Conservation (phyloP, 2,888 invertebrate genomes). For the Ochropleura leucogaster region DNA sequence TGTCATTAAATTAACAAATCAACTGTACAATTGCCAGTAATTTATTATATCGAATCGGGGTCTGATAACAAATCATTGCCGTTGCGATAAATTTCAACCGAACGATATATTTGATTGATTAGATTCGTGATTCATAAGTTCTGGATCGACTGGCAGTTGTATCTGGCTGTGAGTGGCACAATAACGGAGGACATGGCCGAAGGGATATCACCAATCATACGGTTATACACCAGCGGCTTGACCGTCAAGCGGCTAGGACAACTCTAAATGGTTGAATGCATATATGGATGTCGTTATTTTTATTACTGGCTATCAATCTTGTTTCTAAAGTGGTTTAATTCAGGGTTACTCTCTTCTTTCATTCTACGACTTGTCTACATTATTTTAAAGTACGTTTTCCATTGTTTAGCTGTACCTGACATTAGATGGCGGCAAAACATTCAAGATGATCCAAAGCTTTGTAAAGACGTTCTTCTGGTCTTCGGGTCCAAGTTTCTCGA, state of each 20-base stretch:
- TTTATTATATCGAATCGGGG: conserved; percentile 12
- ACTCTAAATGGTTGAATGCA: conserved; percentile 42
- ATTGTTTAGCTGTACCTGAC: conserved; percentile 93
- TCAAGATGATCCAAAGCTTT: conserved; percentile 92
- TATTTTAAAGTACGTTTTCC: background rate
- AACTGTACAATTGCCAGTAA: conserved; percentile 23
- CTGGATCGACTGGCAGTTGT: conserved; percentile 8
- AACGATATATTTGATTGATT: conserved; percentile 26
- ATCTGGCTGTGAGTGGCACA: conserved; percentile 30
- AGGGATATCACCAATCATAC: conserved; percentile 63
- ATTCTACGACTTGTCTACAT: background rate
- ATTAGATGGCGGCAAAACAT: conserved; percentile 93
- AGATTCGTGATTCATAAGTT: conserved; percentile 10
- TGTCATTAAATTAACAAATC: background rate
- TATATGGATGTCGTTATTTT: conserved; percentile 30
- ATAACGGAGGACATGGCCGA: conserved; percentile 41
- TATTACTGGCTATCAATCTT: conserved; percentile 24
- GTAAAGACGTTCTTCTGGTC: conserved; percentile 96
- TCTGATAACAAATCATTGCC: conserved; percentile 21
- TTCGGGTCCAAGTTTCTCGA: conserved; percentile 84
- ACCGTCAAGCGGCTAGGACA: conserved; percentile 44
- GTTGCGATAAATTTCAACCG: conserved; percentile 19
- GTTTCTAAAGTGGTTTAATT: conserved; percentile 13
- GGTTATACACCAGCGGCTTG: conserved; percentile 44
- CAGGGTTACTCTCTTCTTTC: background rate